Percentiles rank a stretch among this genome's conserved stretches.
Conservation (phyloP, 2,797 vertebrate species). For the Manis javanica region DNA sequence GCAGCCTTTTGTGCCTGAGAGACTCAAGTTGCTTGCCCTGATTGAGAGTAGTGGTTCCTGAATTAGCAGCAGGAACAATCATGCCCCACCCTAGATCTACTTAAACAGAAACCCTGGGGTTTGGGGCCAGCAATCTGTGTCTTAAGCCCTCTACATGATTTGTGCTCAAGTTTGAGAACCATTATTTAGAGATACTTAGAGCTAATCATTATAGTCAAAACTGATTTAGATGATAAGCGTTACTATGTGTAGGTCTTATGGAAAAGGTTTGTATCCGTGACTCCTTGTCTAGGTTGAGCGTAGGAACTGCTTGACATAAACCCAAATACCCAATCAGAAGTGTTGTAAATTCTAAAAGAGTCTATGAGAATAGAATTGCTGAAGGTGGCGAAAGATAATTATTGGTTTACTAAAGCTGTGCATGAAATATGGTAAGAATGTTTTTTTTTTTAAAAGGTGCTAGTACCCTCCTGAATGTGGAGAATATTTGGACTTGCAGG, state of each 20-base stretch:
- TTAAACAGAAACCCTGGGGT: background rate
- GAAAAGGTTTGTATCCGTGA: background rate
- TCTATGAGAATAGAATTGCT: background rate
- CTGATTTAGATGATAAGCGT: background rate
- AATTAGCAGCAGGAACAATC: background rate
- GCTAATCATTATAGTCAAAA: background rate
- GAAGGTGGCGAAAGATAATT: background rate
- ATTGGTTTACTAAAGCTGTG: background rate
- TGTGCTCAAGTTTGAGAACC: background rate
- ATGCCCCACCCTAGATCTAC: background rate
- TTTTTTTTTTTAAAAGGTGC: background rate
- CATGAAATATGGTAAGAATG: background rate
- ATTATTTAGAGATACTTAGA: background rate
- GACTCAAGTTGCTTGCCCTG: background rate
- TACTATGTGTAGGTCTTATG: background rate
- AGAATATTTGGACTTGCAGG: background rate
- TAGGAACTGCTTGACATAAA: background rate
- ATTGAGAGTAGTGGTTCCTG: background rate
- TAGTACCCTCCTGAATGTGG: background rate
- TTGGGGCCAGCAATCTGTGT: background rate
- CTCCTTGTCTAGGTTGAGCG: background rate
- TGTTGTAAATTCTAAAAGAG: background rate
- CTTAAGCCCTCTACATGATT: background rate
- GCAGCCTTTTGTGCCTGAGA: background rate
- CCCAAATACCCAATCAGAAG: background rate